phyloP scores from a whole-genome alignment of 2,888 invertebrate genomes.

The Dendrolimus pini region DNA sequence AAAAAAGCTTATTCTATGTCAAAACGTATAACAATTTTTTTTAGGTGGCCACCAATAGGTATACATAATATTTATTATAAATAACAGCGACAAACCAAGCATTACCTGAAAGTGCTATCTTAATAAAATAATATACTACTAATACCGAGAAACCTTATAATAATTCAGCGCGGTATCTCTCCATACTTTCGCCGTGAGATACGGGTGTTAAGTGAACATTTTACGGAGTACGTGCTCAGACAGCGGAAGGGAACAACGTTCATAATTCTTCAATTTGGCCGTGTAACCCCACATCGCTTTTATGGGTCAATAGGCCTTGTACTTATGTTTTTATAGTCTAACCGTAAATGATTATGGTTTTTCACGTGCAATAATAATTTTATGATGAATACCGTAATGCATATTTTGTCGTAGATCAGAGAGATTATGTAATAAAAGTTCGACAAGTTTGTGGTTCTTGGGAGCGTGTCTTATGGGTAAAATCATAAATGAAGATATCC shows the following conservation, averaged over 20 bases:
- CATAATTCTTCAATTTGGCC: slow-evolving; percentile 23
- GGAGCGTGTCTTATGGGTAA: no score
- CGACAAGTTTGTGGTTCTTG: no score
- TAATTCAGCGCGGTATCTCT: neutral
- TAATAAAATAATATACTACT: neutral
- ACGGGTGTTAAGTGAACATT: slow-evolving; percentile 22
- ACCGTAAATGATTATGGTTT: neutral
- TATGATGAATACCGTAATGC: no score
- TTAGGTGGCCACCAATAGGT: no score
- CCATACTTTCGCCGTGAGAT: neutral
- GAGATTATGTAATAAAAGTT: no score
- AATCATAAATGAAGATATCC: no score
- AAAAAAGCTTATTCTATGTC: no score
- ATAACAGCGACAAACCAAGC: neutral
- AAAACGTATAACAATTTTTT: no score
- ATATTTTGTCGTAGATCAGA: no score
- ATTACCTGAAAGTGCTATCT: neutral
- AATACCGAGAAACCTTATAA: neutral
- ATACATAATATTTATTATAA: no score
- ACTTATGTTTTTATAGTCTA: neutral
- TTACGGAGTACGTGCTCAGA: slow-evolving; percentile 22
- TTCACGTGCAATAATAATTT: neutral
- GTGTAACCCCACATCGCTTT: slow-evolving; percentile 2
- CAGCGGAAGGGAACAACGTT: slow-evolving; percentile 10
- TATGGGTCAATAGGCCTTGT: slow-evolving; percentile 4